A percentile compares a stretch with the other conserved stretches of the same genome.
Conservation (phyloP, 2,113 vertebrate genomes). For the Azemiops feae region DNA sequence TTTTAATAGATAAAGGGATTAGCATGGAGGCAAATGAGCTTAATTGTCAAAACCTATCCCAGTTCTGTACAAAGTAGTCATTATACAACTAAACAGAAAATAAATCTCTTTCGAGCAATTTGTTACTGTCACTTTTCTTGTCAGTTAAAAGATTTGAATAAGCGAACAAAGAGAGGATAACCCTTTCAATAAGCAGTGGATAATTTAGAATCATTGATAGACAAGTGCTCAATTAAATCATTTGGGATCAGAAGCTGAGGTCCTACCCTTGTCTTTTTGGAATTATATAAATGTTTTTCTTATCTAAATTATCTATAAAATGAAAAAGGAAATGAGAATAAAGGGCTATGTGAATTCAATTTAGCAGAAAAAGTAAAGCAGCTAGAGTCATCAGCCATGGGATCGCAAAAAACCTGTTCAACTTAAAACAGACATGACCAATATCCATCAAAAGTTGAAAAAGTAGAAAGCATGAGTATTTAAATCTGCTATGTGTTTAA, state of each 20-base stretch:
- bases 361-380: neutral
- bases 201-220: neutral
- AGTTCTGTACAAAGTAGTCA: neutral
- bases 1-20: constrained; percentile 16
- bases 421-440: neutral
- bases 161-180: neutral
- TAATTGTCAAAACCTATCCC: neutral
- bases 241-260: neutral
- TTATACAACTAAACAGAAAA: constrained; percentile 2
- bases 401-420: neutral
- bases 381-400: neutral
- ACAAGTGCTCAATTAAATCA: neutral
- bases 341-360: neutral
- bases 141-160: neutral
- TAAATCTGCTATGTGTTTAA: neutral
- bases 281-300: constrained; percentile 3
- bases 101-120: constrained; percentile 2
- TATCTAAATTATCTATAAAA: neutral
- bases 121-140: neutral
- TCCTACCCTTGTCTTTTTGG: neutral
- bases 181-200: neutral
- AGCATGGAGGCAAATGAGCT: neutral
- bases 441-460: neutral
- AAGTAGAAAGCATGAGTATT: neutral
- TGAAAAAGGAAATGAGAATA: neutral